These are phyloP conservation scores for Ascaphus truei DNA, from an alignment of 2,113 vertebrate species.

Conservation along the genomic window DNA sequence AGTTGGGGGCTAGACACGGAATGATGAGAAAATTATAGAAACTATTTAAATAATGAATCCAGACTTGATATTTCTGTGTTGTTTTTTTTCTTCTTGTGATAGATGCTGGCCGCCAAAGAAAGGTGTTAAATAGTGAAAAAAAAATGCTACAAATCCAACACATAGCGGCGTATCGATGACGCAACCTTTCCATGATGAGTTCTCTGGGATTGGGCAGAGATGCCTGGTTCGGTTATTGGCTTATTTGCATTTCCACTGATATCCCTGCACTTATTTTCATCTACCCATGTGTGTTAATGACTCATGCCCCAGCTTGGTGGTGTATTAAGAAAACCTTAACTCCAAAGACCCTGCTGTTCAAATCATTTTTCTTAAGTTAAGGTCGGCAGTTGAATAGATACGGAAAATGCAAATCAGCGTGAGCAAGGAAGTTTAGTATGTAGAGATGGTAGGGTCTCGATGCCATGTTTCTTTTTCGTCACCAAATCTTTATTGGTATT, in stretches of 20 bases:
- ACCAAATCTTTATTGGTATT: too few species aligned
- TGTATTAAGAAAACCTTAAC: not conserved
- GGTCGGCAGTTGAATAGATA: not conserved
- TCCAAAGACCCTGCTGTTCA: slow-evolving; percentile 24
- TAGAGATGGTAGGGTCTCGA: too few species aligned
- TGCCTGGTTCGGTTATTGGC: too few species aligned
- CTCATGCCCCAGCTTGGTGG: slow-evolving; percentile 7
- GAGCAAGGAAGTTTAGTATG: not conserved
- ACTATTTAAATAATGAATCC: slow-evolving; percentile 45
- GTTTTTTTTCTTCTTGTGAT: slow-evolving; percentile 35
- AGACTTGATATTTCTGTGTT: too few species aligned
- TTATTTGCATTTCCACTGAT: slow-evolving; percentile 19
- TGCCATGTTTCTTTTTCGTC: too few species aligned
- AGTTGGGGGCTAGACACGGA: slow-evolving; percentile 2
- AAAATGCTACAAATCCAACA: too few species aligned
- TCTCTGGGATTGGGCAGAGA: too few species aligned
- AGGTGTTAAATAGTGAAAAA: slow-evolving; percentile 31
- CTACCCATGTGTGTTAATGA: not conserved
- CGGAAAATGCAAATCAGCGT: too few species aligned
- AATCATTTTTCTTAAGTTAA: slow-evolving; percentile 3
- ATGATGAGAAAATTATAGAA: slow-evolving; percentile 26
- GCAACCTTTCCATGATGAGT: too few species aligned
- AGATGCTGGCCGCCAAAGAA: slow-evolving; percentile 40
- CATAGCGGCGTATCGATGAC: too few species aligned
- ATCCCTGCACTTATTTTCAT: not conserved